Conservation (phyloP, 2,888 invertebrate species). For the Chloroclystis v-ata region DNA sequence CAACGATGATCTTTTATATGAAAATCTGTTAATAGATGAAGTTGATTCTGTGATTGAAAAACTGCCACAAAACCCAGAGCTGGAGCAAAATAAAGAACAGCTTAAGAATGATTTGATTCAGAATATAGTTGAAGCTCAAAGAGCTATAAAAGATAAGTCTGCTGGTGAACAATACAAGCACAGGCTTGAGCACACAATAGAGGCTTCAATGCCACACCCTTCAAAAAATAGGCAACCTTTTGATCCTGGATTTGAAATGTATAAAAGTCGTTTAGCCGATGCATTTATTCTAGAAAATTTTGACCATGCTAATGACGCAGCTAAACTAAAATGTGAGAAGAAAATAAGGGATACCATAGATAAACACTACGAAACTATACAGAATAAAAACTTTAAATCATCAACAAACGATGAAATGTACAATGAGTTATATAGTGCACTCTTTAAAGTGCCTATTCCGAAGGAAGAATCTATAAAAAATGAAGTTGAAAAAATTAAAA, state of each 20-base stretch:
- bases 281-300: conserved; percentile 58
- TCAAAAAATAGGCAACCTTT: conserved; percentile 27
- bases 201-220: conserved; percentile 46
- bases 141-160: conserved; percentile 36
- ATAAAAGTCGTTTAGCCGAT: conserved; percentile 48
- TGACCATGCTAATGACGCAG: conserved; percentile 44
- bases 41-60: conserved; percentile 42
- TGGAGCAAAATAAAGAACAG: conserved; percentile 34
- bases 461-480: conserved; percentile 38
- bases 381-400: conserved; percentile 40
- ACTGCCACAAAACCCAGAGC: conserved; percentile 34
- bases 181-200: conserved; percentile 46
- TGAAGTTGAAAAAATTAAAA: conserved; percentile 55
- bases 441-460: conserved; percentile 50
- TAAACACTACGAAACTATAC: conserved; percentile 41
- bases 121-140: conserved; percentile 40
- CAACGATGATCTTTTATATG: conserved; percentile 42
- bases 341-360: conserved; percentile 42
- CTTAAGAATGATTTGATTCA: conserved; percentile 40
- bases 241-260: conserved; percentile 54
- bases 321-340: conserved; percentile 45
- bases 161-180: conserved; percentile 48
- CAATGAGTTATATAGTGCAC: conserved; percentile 46
- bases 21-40: conserved; percentile 43
- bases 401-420: conserved; percentile 45